Evolutionary conservation across 1,140 invertebrate genomes (phyloP).

Genomic region (Scaptomyza montana): DNA sequence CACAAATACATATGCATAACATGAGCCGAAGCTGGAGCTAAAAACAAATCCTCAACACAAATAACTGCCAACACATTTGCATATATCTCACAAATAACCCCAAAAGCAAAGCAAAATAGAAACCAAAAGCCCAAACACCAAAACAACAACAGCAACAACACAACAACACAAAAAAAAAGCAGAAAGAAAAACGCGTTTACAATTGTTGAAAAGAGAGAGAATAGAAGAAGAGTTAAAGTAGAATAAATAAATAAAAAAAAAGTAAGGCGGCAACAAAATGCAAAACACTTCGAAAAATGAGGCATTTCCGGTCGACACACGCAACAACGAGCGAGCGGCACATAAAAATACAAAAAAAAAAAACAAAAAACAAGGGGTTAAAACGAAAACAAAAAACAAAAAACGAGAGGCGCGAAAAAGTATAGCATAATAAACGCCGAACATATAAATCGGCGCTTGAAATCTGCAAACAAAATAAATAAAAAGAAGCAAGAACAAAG

Average conservation of each 20-base stretch:
- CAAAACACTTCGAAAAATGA: slow-evolving; percentile 80
- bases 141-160: slow-evolving; percentile 8
- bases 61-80: slow-evolving; percentile 75
- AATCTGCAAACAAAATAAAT: slow-evolving; percentile 51
- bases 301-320: slow-evolving; percentile 77
- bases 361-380: slow-evolving; percentile 52
- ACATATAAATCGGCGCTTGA: slow-evolving; percentile 76
- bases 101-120: slow-evolving; percentile 50
- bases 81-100: slow-evolving; percentile 70
- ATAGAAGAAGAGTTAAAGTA: slow-evolving; percentile 11
- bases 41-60: slow-evolving; percentile 77
- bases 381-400: slow-evolving; percentile 48
- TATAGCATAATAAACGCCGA: slow-evolving; percentile 67
- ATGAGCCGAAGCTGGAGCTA: slow-evolving; percentile 24
- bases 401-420: slow-evolving; percentile 70
- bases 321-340: slow-evolving; percentile 24
- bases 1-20: slow-evolving; percentile 73
- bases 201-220: slow-evolving; percentile 41
- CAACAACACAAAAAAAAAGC: slow-evolving; percentile 2
- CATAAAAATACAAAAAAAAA: neutral
- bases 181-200: slow-evolving; percentile 31
- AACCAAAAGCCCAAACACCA: slow-evolving; percentile 58
- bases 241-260: slow-evolving; percentile 26
- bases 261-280: slow-evolving; percentile 69
- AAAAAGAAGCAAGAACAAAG: neutral